Base-by-base conservation (phyloP, 2,888 invertebrate genomes). In the Xylota segnis region DNA sequence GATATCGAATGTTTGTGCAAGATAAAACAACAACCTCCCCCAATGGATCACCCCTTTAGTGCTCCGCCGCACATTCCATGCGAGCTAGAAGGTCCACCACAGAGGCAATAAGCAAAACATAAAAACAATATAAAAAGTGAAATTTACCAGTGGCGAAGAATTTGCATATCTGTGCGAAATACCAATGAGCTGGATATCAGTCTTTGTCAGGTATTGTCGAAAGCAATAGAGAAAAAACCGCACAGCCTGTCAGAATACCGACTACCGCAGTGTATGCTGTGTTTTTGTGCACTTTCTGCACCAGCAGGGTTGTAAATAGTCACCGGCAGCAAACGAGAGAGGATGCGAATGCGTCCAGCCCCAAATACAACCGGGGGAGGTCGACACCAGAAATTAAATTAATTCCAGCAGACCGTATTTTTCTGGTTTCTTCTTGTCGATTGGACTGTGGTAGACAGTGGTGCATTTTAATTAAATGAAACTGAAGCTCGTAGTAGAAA, bases 111-210 rank as follows among this genome's bases (percentile, higher is more conserved):
- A 68, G 66, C 61, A 66, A 59, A 78, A 77, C 43, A 27, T 27
- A 47, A 72, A 52, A 70, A 66, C 58, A 71, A 59, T 66, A 79
- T 50, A 83, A 72, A 84, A 74, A 81, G 72, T 10, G 58, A 65
- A 81, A 81, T 56, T 76, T 76, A 71, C 71, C 86, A 76, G 65
- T 86, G 82, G 65, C 76, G 61, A 82, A 82, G 86, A 87, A 88
- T 88, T 88, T 87, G 86, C 88, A 88, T 88, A 88, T 88, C 87
- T 86, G 88, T 81, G 66, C 83, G 83, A 87, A 88, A 88, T 88
- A 87, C 81, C 88, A 88, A 88, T 87, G 84, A 86, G 87, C 61
- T 59, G 77, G 78, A 70, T 81, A 79, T 72, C 79, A 68, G 77
- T 79, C 76, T 72, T 75, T 74, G 87, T 68, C 87, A 81, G 86